Percentiles rank a stretch among this genome's conserved stretches.
phyloP scores from a whole-genome alignment of 2,113 vertebrate species.

The Pelecanoides urinatrix region DNA sequence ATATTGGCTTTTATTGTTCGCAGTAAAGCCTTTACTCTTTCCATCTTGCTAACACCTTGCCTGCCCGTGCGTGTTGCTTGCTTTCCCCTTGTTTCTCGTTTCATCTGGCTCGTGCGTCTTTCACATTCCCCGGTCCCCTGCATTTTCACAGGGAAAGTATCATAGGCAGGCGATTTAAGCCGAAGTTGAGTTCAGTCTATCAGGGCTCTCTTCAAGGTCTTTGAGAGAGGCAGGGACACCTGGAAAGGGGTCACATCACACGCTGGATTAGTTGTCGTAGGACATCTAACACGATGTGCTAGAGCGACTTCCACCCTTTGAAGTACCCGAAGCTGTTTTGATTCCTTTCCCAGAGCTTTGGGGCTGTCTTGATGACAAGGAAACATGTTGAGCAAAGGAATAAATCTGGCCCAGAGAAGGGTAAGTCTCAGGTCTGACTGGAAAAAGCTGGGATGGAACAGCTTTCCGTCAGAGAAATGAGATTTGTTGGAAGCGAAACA shows the following conservation, averaged over 20 bases:
- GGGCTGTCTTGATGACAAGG: not conserved
- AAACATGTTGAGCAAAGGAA: not conserved
- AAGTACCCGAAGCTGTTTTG: constrained; percentile 23
- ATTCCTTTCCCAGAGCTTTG: constrained; percentile 36
- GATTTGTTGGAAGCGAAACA: not conserved
- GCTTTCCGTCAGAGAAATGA: not conserved
- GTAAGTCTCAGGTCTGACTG: not conserved
- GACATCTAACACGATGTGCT: not conserved
- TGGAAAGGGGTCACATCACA: constrained; percentile 41
- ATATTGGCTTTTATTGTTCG: not conserved
- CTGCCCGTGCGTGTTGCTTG: not conserved
- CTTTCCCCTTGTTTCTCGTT: constrained; percentile 11
- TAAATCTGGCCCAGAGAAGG: constrained; percentile 9
- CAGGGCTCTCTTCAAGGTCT: constrained; percentile 49
- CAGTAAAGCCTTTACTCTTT: constrained; percentile 16
- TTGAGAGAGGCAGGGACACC: constrained; percentile 23
- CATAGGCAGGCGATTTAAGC: constrained; percentile 4
- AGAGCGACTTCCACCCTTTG: constrained; percentile 3
- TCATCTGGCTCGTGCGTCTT: not conserved
- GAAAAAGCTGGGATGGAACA: constrained; percentile 20
- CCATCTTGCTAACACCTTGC: not conserved
- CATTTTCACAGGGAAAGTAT: constrained; percentile 13
- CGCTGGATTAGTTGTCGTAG: not conserved
- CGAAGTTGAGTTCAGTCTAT: constrained; percentile 38
- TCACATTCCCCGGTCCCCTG: not conserved